Base-by-base conservation (phyloP, 2,797 vertebrate genomes). In the Oceanodroma leucorhoa region DNA sequence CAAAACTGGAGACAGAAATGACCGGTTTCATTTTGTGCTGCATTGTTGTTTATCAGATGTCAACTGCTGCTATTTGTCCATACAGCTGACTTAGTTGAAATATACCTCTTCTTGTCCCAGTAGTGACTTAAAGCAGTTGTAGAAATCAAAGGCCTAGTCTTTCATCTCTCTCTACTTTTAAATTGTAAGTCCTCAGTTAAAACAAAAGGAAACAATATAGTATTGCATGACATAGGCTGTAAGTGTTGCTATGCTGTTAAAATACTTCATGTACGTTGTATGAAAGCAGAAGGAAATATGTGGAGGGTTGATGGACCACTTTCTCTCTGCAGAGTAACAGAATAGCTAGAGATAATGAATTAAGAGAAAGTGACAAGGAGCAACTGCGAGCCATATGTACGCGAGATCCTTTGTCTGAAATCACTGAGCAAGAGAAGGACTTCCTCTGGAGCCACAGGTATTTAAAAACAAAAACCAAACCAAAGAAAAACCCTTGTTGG, bases 351-450 rank as follows among this genome's bases (percentile, higher is more conserved):
- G 99, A 99, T 96, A 99, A 99, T 2, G 99, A 99, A 90, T 96
- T 99, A 96, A 98, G 98, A 64, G 99, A 99, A 85, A 98, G 98
- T 57, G 99, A 99, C 97, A 98, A 98, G 43, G 99, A 99, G 94
- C 99, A 99, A 90, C 98, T 99, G 65, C 98, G 98, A 94, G 98
- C 99, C 95, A 98, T 99, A 95, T 99, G 98, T 91, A 99, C 99
- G 90, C 98, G 99, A 97, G 99, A 99, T 97, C 99, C 99, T 77
- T 98, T 99, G 57, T 99, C 99, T 97, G 99, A 99, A 98, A 99
- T 99, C 98, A 99, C 99, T 98, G 99, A 99, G 97, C 99, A 99
- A 96, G 99, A 99, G 97, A 99, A 99, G 93, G 99, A 99, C 97
- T 99, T 99, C 96, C 98, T 99, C 36, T 99, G 99, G 99, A 99